These are phyloP conservation scores for Netelia virgata DNA, from an alignment of 2,888 invertebrate genomes.

Conservation along the genomic window DNA sequence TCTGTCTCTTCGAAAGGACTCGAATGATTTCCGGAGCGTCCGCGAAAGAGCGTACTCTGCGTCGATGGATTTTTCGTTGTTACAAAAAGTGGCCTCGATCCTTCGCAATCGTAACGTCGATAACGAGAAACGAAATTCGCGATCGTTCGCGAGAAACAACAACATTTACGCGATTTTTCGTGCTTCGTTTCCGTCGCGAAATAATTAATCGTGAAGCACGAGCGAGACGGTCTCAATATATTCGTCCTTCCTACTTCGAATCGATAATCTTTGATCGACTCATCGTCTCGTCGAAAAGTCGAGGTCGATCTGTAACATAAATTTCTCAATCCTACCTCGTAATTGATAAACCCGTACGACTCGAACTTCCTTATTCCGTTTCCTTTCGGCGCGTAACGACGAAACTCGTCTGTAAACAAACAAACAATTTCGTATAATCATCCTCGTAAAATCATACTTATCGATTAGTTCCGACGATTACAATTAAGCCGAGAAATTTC, in stretches of 20 bases:
- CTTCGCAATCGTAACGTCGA: no score
- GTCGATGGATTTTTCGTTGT: not conserved
- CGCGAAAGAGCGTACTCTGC: not conserved
- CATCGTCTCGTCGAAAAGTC: not conserved
- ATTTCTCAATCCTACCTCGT: constrained; percentile 39
- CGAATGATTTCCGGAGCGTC: not conserved
- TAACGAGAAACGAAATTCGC: no score
- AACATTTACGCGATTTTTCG: no score
- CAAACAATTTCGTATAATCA: constrained; percentile 8
- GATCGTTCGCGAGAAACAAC: no score
- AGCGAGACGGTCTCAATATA: no score
- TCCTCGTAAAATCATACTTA: constrained; percentile 1
- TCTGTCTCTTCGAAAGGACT: not conserved
- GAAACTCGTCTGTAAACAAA: constrained; percentile 33
- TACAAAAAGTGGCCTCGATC: not conserved
- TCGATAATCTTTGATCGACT: no score
- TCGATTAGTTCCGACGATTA: constrained; percentile 5
- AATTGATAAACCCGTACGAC: not conserved
- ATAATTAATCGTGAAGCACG: no score
- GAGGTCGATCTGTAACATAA: not conserved
- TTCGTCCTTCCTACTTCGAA: no score
- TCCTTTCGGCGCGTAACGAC: not conserved
- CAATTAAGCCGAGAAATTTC: not conserved
- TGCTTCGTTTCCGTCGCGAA: no score
- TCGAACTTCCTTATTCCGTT: not conserved